Evolutionary conservation across 2,888 invertebrate genomes (phyloP), one percentile per base, ranked within the genome.

Genomic region (Rotaria sp.): DNA sequence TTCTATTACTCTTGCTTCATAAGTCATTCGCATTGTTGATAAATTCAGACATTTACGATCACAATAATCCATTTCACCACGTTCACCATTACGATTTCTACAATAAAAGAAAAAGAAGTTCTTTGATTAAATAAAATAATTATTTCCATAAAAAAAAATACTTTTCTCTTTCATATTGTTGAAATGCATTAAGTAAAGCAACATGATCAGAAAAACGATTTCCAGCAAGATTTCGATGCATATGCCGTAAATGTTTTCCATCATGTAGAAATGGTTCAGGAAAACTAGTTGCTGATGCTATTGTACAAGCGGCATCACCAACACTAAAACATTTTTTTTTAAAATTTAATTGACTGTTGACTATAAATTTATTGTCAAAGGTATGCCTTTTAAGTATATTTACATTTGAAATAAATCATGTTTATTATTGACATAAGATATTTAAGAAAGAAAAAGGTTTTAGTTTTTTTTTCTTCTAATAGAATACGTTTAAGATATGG

Each of bases 281-380:
- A 91, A 96, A 96, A 0, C 96, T 96, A 67, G 96, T 95, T 91
- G 96, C 96, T 26, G 98, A 96, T 0, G 97, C 96, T 93, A 97
- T 95, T 0, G 95, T 95, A 21, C 95, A 95, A 85, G 97, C 92
- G 0, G 97, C 94, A 90, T 97, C 97, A 0, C 96, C 96, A 87
- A 95, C 94, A 88, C 94, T 94, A 87, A 84, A 87, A 80, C 80
- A 84, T 13, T 3, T 55, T 11, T 10, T 55, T 24, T 30, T 45
- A 3, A 30, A 48, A 45, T 30, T 48, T 21, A 55, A 24, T 24
- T 5, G 8, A 55, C 3, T 26, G 24, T 55, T 55, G 5, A 55
- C 26, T 55, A 24, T 15, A 50, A 50, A 50, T 18, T 18, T 15
- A 18, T 50, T 18, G 18, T 50, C 50, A 50, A n/a, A n/a, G 3